Evolutionary conservation across 1,140 invertebrate genomes (phyloP).

Genomic region (Ips typographus): DNA sequence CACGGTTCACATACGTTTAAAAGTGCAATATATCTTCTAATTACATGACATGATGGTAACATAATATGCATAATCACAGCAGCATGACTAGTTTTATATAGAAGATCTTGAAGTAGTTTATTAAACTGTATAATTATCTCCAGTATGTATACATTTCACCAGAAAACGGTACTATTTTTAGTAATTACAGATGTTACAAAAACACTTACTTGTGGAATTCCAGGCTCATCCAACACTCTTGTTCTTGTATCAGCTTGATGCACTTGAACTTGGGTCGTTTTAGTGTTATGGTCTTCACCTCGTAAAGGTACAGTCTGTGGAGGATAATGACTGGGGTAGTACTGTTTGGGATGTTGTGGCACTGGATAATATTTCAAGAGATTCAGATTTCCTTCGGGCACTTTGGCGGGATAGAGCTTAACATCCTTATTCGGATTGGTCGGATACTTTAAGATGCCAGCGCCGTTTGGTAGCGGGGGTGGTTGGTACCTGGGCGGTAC

Average conservation of each 20-base stretch:
- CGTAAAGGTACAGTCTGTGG: constrained; percentile 46
- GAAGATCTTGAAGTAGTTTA: neutral
- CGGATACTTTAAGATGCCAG: constrained; percentile 60
- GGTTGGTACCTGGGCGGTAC: constrained; percentile 68
- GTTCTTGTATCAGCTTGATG: constrained; percentile 48
- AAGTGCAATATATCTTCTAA: too few species aligned
- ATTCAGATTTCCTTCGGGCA: constrained; percentile 27
- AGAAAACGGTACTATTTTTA: neutral
- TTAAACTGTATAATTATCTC: neutral
- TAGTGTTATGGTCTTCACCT: constrained; percentile 48
- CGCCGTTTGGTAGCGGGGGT: constrained; percentile 55
- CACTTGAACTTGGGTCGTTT: constrained; percentile 52
- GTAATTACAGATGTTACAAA: neutral
- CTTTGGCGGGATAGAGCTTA: constrained; percentile 27
- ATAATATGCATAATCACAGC: constrained; percentile 3
- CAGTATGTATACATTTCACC: too few species aligned
- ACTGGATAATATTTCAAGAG: constrained; percentile 28
- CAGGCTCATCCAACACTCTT: constrained; percentile 50
- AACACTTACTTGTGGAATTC: constrained; percentile 43
- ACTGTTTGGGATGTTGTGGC: constrained; percentile 27
- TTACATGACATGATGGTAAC: neutral
- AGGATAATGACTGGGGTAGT: constrained; percentile 32
- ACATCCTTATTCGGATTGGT: constrained; percentile 40
- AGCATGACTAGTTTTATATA: neutral
- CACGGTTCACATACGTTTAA: too few species aligned